These are phyloP conservation scores for Ctenosaura bakeri DNA, from an alignment of 2,797 vertebrate genomes.

Conservation along the genomic window DNA sequence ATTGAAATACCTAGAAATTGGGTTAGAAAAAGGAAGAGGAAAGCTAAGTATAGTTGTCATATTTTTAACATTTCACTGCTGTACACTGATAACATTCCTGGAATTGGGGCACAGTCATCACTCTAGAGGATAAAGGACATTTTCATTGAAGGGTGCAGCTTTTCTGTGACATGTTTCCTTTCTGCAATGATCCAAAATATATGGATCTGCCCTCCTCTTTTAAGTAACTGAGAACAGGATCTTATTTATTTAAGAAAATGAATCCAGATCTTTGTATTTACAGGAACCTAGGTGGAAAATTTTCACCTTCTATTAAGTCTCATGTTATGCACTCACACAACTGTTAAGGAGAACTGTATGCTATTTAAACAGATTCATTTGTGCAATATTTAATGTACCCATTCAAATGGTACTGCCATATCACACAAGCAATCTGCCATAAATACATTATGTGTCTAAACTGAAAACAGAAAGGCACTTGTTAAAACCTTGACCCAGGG, in stretches of 20 bases:
- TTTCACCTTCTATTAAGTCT: too few relatives aligned
- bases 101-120: neutral
- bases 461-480: neutral
- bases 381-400: neutral
- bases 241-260: neutral
- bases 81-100: neutral
- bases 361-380: neutral
- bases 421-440: neutral
- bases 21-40: conserved; percentile 49
- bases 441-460: neutral
- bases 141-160: conserved; percentile 2
- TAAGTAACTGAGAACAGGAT: neutral
- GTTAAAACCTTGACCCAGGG: neutral
- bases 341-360: neutral
- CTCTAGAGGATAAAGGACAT: neutral
- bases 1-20: conserved; percentile 91
- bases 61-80: neutral
- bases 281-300: neutral
- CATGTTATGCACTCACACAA: too few relatives aligned
- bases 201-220: neutral
- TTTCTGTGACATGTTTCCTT: neutral
- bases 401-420: neutral
- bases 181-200: neutral
- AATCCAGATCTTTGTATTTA: neutral
- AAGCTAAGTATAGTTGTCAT: neutral